Percentiles rank a stretch among this genome's conserved stretches.
Evolutionary conservation across 2,113 vertebrate species (phyloP).

Genomic region (Polypterus bichir): DNA sequence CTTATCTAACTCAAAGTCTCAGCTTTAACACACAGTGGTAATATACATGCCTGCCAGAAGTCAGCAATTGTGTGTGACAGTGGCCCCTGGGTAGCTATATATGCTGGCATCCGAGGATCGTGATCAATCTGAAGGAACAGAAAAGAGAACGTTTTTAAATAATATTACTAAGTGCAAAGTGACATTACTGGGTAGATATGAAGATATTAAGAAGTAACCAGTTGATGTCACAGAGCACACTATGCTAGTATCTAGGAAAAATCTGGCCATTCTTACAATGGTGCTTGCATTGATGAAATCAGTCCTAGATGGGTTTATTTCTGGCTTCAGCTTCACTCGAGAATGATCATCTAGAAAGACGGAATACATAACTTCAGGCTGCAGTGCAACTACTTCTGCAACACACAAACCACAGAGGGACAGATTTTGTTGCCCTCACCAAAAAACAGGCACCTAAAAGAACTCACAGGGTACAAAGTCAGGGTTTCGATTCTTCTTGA

Average conservation of each 20-base stretch:
- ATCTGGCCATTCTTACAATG: constrained; percentile 60
- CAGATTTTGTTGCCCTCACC: too few relatives aligned
- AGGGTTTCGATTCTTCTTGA: constrained; percentile 78
- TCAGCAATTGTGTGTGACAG: constrained; percentile 85
- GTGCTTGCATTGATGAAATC: constrained; percentile 95
- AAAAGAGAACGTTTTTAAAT: background rate
- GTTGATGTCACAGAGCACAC: too few relatives aligned
- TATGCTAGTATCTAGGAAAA: too few relatives aligned
- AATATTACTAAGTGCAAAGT: background rate
- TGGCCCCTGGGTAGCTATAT: constrained; percentile 89
- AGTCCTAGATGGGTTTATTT: constrained; percentile 67
- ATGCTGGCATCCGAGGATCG: constrained; percentile 85
- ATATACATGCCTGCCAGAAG: constrained; percentile 84
- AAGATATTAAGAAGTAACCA: too few relatives aligned
- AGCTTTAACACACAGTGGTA: too few relatives aligned
- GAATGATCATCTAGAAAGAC: constrained; percentile 71
- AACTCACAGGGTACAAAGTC: constrained; percentile 84
- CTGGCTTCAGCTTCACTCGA: constrained; percentile 83
- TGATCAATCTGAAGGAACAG: constrained; percentile 70
- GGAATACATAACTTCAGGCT: too few relatives aligned
- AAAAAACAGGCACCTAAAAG: too few relatives aligned
- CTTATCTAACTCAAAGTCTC: too few relatives aligned
- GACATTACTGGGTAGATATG: background rate
- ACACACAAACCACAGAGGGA: too few relatives aligned
- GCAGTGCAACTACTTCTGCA: too few relatives aligned